phyloP scores from a whole-genome alignment of 2,113 vertebrate genomes.

The Hippocampus zosterae region DNA sequence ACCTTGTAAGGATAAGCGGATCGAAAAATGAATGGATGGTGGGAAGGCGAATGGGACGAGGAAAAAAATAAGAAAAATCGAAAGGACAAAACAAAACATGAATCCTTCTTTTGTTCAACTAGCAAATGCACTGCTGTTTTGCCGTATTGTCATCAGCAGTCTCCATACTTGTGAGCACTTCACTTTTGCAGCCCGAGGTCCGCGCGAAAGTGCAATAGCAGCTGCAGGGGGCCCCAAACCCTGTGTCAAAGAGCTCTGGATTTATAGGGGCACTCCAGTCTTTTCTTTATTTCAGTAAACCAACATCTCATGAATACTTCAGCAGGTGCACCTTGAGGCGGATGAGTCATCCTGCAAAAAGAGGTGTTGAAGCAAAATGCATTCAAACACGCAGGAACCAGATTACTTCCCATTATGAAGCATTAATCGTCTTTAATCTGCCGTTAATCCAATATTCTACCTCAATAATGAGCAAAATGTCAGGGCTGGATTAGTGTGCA shows the following conservation, averaged over 20 bases:
- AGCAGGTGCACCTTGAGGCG: constrained; percentile 46
- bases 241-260: background rate
- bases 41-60: too few relatives aligned
- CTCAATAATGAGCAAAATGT: constrained; percentile 50
- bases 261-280: background rate
- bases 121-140: background rate
- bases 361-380: constrained; percentile 45
- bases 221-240: background rate
- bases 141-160: background rate
- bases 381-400: constrained; percentile 39
- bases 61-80: too few relatives aligned
- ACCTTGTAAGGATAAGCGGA: too few relatives aligned
- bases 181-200: background rate
- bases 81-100: background rate
- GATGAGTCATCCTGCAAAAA: constrained; percentile 38
- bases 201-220: background rate
- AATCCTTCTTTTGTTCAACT: background rate
- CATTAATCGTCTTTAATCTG: constrained; percentile 66
- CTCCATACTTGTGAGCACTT: background rate
- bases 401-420: constrained; percentile 62
- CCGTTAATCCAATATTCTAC: constrained; percentile 65
- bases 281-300: constrained; percentile 42
- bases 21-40: too few relatives aligned
- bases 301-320: constrained; percentile 60
- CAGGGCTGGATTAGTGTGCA: constrained; percentile 49